Evolutionary conservation across 1,140 invertebrate species (phyloP).

Genomic region (Hypothenemus hampei): DNA sequence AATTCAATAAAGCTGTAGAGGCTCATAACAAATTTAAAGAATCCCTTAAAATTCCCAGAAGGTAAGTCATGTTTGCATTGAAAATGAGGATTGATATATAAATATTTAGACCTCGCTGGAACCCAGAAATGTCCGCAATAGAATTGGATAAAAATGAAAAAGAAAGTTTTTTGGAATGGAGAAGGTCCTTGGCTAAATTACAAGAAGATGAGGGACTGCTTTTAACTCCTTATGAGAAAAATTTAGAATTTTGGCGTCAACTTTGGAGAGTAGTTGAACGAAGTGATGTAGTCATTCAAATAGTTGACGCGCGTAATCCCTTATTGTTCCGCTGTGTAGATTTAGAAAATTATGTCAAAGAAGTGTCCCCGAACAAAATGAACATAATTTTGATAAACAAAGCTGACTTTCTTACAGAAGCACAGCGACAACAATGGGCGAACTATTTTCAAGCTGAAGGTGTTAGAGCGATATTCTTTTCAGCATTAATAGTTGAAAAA

Average conservation of each 20-base stretch:
- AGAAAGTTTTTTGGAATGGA: conserved; percentile 83
- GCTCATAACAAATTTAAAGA: conserved; percentile 62
- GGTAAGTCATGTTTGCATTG: conserved; percentile 41
- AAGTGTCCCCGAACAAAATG: conserved; percentile 70
- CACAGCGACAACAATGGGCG: conserved; percentile 81
- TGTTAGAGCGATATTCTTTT: conserved; percentile 78
- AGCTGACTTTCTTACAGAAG: conserved; percentile 83
- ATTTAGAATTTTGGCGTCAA: conserved; percentile 97
- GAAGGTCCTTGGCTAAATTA: conserved; percentile 69
- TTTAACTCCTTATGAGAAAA: conserved; percentile 96
- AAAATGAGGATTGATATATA: not conserved
- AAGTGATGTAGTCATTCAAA: conserved; percentile 92
- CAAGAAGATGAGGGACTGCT: conserved; percentile 77
- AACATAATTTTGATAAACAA: conserved; percentile 93
- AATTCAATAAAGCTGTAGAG: conserved; percentile 55
- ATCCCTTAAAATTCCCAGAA: conserved; percentile 71
- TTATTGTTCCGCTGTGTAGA: conserved; percentile 90
- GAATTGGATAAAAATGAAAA: conserved; percentile 74
- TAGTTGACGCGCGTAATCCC: conserved; percentile 96
- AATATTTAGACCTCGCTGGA: conserved; percentile 72
- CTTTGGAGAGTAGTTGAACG: conserved; percentile 96
- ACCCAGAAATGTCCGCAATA: conserved; percentile 64
- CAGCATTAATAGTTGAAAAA: conserved; percentile 56
- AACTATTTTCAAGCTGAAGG: conserved; percentile 73
- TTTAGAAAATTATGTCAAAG: conserved; percentile 88